phyloP scores from a whole-genome alignment of 35 echinoderm and acorn worm genomes.

The Eucidaris tribuloides region DNA sequence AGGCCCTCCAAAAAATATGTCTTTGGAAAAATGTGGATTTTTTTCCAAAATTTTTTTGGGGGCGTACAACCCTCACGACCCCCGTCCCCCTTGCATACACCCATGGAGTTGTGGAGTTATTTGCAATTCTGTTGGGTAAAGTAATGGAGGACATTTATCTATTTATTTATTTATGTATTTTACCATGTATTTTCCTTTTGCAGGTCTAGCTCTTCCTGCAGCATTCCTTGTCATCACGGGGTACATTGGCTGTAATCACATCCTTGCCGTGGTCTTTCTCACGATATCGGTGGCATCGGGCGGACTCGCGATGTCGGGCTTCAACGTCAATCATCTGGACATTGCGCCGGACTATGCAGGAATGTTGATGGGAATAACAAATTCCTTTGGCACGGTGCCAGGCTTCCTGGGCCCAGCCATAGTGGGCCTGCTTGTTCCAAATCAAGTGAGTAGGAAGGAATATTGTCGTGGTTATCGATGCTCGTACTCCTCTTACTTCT shows the following conservation, averaged over 20 bases:
- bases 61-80: too few species aligned
- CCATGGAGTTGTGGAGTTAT: too few species aligned
- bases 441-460: slow-evolving; percentile 34
- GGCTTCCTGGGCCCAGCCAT: slow-evolving; percentile 81
- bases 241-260: slow-evolving; percentile 73
- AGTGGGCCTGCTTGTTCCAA: slow-evolving; percentile 45
- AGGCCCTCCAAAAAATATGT: too few species aligned
- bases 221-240: slow-evolving; percentile 66
- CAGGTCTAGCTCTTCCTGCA: slow-evolving; percentile 76
- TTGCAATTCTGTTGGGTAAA: too few species aligned
- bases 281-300: slow-evolving; percentile 39
- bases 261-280: slow-evolving; percentile 59
- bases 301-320: slow-evolving; percentile 74
- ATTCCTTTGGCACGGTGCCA: slow-evolving; percentile 77
- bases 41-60: too few species aligned
- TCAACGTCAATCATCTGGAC: slow-evolving; percentile 91
- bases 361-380: slow-evolving; percentile 85
- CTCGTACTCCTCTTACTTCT: neutral
- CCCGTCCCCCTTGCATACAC: too few species aligned
- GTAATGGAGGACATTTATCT: too few species aligned
- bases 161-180: too few species aligned
- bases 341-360: slow-evolving; percentile 84
- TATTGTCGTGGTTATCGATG: neutral
- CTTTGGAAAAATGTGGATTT: too few species aligned
- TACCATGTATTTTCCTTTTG: neutral